Evolutionary conservation across 2,113 vertebrate species (phyloP).

Genomic region (Pavo muticus): DNA sequence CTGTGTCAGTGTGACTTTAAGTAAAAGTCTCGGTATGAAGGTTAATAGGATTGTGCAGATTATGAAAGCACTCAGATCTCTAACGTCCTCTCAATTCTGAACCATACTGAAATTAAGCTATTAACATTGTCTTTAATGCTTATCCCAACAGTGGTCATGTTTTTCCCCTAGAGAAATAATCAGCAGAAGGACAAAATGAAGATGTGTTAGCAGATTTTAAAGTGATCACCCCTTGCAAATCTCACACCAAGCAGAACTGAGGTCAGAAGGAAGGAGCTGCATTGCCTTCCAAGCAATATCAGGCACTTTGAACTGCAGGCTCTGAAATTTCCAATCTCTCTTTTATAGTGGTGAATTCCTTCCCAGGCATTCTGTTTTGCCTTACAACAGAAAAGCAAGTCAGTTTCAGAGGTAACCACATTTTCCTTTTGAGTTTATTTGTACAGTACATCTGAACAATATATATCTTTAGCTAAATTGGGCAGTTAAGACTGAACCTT

Average conservation of each 20-base stretch:
- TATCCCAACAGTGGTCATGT: not conserved
- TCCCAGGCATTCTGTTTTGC: not conserved
- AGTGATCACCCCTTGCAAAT: not conserved
- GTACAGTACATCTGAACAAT: not conserved
- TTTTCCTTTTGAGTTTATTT: not conserved
- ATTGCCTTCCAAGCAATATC: not conserved
- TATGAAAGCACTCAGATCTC: not conserved
- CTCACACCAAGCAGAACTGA: not conserved
- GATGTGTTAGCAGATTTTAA: not conserved
- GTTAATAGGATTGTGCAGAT: conserved; percentile 9
- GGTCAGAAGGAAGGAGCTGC: not conserved
- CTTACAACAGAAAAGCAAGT: not conserved
- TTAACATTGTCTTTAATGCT: not conserved
- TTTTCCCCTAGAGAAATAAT: not conserved
- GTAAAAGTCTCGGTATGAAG: not conserved
- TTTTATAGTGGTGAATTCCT: not conserved
- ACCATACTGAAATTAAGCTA: not conserved
- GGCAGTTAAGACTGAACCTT: not conserved
- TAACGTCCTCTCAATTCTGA: not conserved
- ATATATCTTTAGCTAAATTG: not conserved
- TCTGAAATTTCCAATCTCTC: not conserved
- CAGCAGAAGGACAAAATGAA: not conserved
- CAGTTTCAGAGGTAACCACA: fast-evolving
- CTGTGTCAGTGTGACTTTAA: not conserved
- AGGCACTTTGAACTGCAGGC: not conserved